Percentiles rank a stretch among this genome's conserved stretches.
Evolutionary conservation across 2,888 invertebrate genomes (phyloP).

Genomic region (Coecobrya sp.): DNA sequence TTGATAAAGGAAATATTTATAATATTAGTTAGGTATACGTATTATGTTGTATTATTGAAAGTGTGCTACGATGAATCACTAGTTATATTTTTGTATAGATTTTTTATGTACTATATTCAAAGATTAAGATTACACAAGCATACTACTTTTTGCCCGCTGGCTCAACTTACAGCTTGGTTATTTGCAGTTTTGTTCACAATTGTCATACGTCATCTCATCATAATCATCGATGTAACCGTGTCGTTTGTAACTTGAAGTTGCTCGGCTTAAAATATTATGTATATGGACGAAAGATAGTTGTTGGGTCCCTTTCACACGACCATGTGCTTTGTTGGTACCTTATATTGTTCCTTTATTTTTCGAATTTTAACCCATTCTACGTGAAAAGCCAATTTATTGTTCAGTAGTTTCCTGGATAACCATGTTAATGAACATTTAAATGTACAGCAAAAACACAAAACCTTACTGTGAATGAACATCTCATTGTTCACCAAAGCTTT

Average conservation of each 20-base stretch:
- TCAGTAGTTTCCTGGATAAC: background rate
- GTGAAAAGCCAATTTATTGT: too few species aligned
- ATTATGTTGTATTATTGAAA: background rate
- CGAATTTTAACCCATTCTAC: too few species aligned
- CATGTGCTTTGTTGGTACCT: conserved; percentile 34
- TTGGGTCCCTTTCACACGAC: background rate
- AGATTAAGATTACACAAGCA: conserved; percentile 13
- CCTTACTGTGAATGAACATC: background rate
- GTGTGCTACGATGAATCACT: background rate
- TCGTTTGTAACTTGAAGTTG: background rate
- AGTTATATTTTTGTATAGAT: background rate
- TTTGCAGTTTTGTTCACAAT: background rate
- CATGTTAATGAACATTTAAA: background rate
- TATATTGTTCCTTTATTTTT: conserved; percentile 33
- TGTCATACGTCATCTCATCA: conserved; percentile 41
- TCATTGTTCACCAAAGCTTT: background rate
- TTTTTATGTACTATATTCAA: conserved; percentile 19
- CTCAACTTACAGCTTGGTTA: background rate
- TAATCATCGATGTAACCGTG: conserved; percentile 17
- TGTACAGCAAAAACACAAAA: background rate
- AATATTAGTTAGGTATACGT: background rate
- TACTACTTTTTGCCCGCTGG: background rate
- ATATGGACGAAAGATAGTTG: background rate
- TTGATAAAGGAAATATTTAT: too few species aligned
- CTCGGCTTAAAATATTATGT: background rate